Base-by-base conservation (phyloP, 2,797 vertebrate species). In the Protonibea diacanthus region DNA sequence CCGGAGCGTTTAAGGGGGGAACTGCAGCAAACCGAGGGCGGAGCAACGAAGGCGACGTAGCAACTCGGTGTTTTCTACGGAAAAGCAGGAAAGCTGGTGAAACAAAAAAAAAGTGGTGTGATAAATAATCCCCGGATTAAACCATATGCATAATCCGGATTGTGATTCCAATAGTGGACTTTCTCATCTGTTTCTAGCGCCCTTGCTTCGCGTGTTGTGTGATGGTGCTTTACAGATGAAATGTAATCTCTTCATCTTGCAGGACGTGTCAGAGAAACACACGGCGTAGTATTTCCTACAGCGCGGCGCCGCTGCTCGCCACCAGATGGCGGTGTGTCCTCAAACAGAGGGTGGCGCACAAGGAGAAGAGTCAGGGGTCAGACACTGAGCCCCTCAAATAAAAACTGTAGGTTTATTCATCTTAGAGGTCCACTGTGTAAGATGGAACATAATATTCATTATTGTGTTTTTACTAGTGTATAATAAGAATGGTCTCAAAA, bases 21-120 rank as follows among this genome's bases (percentile, higher is more conserved):
- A 86, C 90, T 89, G 93, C 93, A 65, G 91, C 1, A 48, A 48
- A 6, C 42, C 0, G 74, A 29, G 82, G 93, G 93, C 80, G 93
- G 93, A 88, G 93, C 92, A 3, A 88, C 2, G 20, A 3, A 1
- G 14, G 49, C 56, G 38, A 51, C 81, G 82, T 47, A 9, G 57
- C 75, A 40, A n/a, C 77, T 40, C 53, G 42, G 21, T 1, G 61
- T 76, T 81, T 88, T 65, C 49, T 67, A 21, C 69, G 47, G 76
- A 71, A 87, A 89, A 83, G 59, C 49, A 55, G 71, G 33, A 59
- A 83, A 74, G 18, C 29, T 18, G 62, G 52, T 23, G 1, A 60
- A 65, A 40, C 14, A 40, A 5, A 7, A 64, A 68, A 33, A 33
- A 38, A 71, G 74, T 9, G 60, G 27, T 45, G 56, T 13, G 55